Base-by-base conservation (phyloP, 1,140 invertebrate genomes). In the Temnothorax curvispinosus region DNA sequence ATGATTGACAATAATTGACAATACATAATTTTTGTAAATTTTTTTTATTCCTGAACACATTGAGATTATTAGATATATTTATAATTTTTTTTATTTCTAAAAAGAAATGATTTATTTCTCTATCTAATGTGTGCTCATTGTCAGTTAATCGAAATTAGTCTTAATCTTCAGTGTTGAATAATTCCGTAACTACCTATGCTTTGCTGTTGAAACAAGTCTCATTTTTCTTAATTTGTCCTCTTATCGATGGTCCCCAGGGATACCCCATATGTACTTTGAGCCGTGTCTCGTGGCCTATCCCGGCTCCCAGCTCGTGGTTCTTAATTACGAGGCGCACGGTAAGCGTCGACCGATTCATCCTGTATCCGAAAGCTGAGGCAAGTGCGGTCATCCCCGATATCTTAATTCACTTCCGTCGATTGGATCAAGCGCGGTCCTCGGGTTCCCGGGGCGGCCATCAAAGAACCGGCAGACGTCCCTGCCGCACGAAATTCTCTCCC, bases 331-430 rank as follows among this genome's bases (percentile, higher is more conserved):
- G 35, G 56, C 54, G 65, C 58, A 58, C 69, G 38, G 35, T 67
- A 87, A 89, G 71, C 77, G 60, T 18, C 13, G 52, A 6, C 44
- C 81, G 88, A 87, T 38, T 89, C 89, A 80, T 54, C 11, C 64
- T 35, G n/a, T 74, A 74, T 74, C 62, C 67, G 71, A 87, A 81
- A 76, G 64, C 85, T 87, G 85, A 78, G 35, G 67, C 72, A 84
- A 87, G 38, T 44, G 77, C 56, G 50, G 60, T 89, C 88, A 50
- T 69, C 76, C 71, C 84, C 56, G 71, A 35, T 71, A 85, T 54
- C 76, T 89, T 87, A 82, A 87, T 89, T 89, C 84, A 65, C 84
- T 82, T 50, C 58, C 32, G 50, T 52, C 85, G 67, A 90, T 90
- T 89, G 77, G 60, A 87, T 84, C 77, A 74, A 75, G 75, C 65